A percentile compares a stretch with the other conserved stretches of the same genome.
These are phyloP conservation scores for Petrocephalus microphthalmus DNA, from an alignment of 2,113 vertebrate genomes.

Conservation along the genomic window DNA sequence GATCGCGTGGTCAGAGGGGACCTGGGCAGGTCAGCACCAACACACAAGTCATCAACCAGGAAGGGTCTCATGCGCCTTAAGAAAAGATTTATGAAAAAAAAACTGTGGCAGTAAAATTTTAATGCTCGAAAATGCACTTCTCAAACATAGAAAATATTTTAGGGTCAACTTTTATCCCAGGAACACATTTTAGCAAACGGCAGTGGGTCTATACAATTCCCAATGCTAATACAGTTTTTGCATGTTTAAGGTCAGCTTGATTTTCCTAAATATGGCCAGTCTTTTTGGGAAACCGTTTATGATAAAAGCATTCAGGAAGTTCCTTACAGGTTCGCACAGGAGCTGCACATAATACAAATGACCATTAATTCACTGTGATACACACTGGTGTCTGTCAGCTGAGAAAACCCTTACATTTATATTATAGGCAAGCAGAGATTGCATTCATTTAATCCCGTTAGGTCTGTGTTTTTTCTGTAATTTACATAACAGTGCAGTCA, in stretches of 20 bases:
- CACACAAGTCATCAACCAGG: background rate
- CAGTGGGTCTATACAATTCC: background rate
- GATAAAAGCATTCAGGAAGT: background rate
- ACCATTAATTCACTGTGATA: background rate
- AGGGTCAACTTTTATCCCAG: no score
- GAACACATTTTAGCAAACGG: no score
- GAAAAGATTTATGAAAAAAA: no score
- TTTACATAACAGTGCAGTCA: slow-evolving; percentile 57
- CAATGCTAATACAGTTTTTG: background rate
- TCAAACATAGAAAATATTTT: no score
- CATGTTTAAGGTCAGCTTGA: background rate
- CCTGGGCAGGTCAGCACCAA: background rate
- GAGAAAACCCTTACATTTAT: background rate
- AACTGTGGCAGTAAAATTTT: background rate
- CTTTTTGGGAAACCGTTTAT: no score
- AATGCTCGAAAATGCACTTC: background rate
- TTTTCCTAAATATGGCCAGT: background rate
- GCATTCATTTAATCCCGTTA: background rate
- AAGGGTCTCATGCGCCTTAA: no score
- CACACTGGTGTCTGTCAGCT: background rate
- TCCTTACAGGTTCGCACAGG: background rate
- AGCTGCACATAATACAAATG: background rate
- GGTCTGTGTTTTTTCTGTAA: slow-evolving; percentile 48
- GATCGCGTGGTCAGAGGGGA: slow-evolving; percentile 12
- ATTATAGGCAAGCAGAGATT: background rate